Conservation (phyloP, 2,113 vertebrate genomes). For the Atractosteus spatula region DNA sequence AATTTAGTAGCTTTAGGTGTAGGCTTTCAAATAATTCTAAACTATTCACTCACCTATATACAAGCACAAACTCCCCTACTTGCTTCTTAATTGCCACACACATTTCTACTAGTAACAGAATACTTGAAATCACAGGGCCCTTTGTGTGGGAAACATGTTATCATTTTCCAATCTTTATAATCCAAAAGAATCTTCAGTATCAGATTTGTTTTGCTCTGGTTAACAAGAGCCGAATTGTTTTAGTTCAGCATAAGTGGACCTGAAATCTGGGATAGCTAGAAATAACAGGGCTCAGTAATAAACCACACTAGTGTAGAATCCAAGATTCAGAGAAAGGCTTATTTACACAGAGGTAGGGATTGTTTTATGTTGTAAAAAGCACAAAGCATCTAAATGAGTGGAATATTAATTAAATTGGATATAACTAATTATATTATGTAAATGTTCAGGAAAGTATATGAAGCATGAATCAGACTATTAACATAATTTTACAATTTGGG, state of each 20-base stretch:
- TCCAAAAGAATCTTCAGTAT: slow-evolving; percentile 44
- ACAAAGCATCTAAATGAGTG: background rate
- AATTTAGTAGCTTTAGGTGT: slow-evolving; percentile 14
- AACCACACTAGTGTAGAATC: background rate
- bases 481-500: too few species aligned
- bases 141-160: slow-evolving; percentile 41
- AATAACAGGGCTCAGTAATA: background rate
- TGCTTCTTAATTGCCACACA: slow-evolving; percentile 35
- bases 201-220: slow-evolving; percentile 43
- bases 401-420: too few species aligned
- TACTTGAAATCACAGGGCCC: slow-evolving; percentile 36
- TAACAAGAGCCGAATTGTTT: slow-evolving; percentile 46
- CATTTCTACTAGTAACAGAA: slow-evolving; percentile 32
- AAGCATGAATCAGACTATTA: too few species aligned
- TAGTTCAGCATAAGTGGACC: slow-evolving; percentile 30
- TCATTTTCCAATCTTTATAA: slow-evolving; percentile 45
- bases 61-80: slow-evolving; percentile 31
- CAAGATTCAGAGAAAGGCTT: background rate
- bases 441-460: too few species aligned
- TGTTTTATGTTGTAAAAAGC: background rate
- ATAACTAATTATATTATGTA: too few species aligned
- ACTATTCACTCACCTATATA: slow-evolving; percentile 11
- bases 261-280: slow-evolving; percentile 27
- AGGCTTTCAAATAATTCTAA: slow-evolving; percentile 23
- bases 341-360: background rate